Percentiles rank a stretch among this genome's conserved stretches.
These are phyloP conservation scores for Thunnus maccoyii DNA, from an alignment of 2,113 vertebrate species.

Conservation along the genomic window DNA sequence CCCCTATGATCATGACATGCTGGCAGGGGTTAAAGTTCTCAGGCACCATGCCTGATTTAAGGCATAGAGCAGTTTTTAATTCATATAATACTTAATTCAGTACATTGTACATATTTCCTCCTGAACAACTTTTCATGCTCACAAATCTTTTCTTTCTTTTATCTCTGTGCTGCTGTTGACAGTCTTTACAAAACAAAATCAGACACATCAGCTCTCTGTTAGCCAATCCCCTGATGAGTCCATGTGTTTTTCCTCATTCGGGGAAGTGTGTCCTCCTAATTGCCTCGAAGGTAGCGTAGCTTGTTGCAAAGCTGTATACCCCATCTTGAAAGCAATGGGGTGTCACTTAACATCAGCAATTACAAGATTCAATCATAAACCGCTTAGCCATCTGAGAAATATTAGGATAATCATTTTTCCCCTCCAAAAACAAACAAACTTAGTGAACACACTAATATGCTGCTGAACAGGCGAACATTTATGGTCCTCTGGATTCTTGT, in stretches of 20 bases:
- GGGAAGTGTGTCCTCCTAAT: conserved; percentile 60
- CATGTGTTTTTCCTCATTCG: conserved; percentile 20
- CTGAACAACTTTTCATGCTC: no score
- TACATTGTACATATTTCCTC: no score
- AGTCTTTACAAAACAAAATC: background rate
- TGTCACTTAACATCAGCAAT: conserved; percentile 72
- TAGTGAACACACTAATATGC: conserved; percentile 27
- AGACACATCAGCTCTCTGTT: conserved; percentile 33
- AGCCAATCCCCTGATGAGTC: conserved; percentile 15
- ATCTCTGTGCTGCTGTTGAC: background rate
- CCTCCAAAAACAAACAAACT: conserved; percentile 52
- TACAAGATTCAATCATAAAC: conserved; percentile 69
- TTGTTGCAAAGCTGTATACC: conserved; percentile 64
- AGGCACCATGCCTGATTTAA: no score
- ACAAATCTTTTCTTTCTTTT: no score
- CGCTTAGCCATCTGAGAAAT: conserved; percentile 69
- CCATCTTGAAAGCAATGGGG: conserved; percentile 69
- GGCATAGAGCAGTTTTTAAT: no score
- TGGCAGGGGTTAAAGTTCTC: no score
- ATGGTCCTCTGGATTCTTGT: conserved; percentile 35
- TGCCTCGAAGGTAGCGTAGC: conserved; percentile 53
- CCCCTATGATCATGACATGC: background rate
- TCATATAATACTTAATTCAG: no score
- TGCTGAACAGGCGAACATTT: conserved; percentile 28
- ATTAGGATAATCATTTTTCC: conserved; percentile 45